Evolutionary conservation across 1,140 invertebrate species (phyloP), one percentile per base, ranked within the genome.

Genomic region (Hyles euphorbiae): DNA sequence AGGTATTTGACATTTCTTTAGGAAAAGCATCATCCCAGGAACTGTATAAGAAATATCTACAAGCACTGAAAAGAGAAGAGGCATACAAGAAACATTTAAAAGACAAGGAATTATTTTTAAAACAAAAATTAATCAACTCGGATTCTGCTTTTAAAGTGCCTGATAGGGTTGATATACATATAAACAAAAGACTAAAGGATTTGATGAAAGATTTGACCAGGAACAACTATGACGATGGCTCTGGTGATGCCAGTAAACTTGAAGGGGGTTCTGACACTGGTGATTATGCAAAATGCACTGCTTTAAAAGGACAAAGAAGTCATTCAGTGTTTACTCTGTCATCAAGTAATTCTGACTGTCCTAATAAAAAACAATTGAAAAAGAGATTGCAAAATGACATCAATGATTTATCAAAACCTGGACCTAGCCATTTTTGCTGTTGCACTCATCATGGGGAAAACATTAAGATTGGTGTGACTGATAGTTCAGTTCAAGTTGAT

Each of bases 271-370:
- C 68, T 9, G 68, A 61, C 45, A 65, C 79, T 65, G 51, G 55
- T 5, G 54, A 76, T 52, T 58, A 65, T 53, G 67, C 74, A 11
- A 63, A 48, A 58, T 62, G 57, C 36, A 60, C 58, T 67, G 40
- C 60, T 48, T 9, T 67, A 10, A 75, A 61, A 56, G 81, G 67
- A 47, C 78, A 81, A 34, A 80, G 72, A 76, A 85, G 78, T 58
- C 86, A 88, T 64, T 86, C 86, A 54, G 83, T 88, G 7, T 88
- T 84, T 57, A 88, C 86, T 12, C 68, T 88, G 46, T 83, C 83
- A 11, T 87, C 83, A 46, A 78, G 74, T 22, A 77, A 73, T 58
- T 77, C 76, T 43, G 74, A 80, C 55, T 56, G 52, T 45, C 63
- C 76, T 33, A 44, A 67, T 50, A 75, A 67, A 63, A 68, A 74